Conservation (phyloP, 2,797 vertebrate genomes). For the Coilia nasus region DNA sequence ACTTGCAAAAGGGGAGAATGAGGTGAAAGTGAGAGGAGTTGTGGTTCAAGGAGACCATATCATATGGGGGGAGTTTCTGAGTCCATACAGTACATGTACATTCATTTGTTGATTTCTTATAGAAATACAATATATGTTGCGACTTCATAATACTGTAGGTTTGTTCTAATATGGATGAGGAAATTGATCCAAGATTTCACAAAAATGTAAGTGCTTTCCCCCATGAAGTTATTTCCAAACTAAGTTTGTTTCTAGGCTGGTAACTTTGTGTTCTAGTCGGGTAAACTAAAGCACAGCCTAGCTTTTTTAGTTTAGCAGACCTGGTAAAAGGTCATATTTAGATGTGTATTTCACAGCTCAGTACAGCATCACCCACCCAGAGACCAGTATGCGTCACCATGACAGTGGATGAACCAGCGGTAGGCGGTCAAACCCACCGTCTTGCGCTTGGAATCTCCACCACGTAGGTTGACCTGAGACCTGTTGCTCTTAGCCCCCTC, state of each 20-base stretch:
- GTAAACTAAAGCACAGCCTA: not conserved
- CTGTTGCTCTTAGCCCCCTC: not conserved
- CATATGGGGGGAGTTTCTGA: not conserved
- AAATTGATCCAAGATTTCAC: not conserved
- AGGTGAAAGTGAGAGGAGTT: not conserved
- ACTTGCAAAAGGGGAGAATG: not conserved
- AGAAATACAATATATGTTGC: not conserved
- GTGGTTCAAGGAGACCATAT: not conserved
- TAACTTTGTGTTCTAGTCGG: not conserved
- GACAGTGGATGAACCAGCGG: not conserved
- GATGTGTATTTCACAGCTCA: not conserved
- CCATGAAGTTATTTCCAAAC: not conserved
- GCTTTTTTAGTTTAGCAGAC: not conserved
- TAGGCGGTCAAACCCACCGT: slow-evolving; percentile 11
- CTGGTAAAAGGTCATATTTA: not conserved
- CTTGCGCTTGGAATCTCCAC: not conserved
- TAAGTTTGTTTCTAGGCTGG: not conserved
- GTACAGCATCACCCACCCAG: not conserved
- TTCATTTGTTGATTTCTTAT: not conserved
- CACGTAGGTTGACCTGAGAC: not conserved
- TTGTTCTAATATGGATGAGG: not conserved
- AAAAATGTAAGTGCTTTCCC: not conserved
- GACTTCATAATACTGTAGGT: not conserved
- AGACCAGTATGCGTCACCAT: not conserved
- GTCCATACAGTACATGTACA: not conserved